A percentile compares a stretch with the other conserved stretches of the same genome.
phyloP scores from a whole-genome alignment of 2,113 vertebrate genomes.

The Orcinus orca region DNA sequence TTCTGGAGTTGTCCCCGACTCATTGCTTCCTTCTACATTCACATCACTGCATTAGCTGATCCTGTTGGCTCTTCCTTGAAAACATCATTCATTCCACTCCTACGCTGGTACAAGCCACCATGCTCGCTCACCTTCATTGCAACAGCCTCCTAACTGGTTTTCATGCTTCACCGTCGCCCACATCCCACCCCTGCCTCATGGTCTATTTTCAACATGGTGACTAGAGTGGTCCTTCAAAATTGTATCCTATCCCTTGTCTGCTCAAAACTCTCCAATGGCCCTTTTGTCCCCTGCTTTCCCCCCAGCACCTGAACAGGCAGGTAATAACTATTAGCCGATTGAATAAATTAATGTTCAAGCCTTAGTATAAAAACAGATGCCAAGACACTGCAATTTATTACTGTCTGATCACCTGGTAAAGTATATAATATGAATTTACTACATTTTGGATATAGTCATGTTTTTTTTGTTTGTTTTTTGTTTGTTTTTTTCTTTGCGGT shows the following conservation, averaged over 20 bases:
- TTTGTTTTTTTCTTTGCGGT: too few relatives aligned
- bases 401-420: not conserved
- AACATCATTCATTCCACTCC: not conserved
- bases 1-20: not conserved
- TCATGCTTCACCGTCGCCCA: not conserved
- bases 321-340: not conserved
- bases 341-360: slow-evolving; percentile 2
- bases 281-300: not conserved
- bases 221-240: not conserved
- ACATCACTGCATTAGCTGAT: not conserved
- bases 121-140: not conserved
- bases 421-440: not conserved
- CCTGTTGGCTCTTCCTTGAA: not conserved
- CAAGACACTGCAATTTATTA: not conserved
- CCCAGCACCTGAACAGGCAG: not conserved
- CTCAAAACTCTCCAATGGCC: not conserved
- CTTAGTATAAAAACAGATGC: not conserved
- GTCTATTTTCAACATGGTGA: not conserved
- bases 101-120: too few relatives aligned
- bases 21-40: not conserved
- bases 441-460: not conserved
- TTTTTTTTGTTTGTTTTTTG: too few relatives aligned
- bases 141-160: not conserved
- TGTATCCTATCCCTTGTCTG: not conserved
- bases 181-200: not conserved